phyloP scores from a whole-genome alignment of 92 coral and sea anemone genomes.

The Muricea muricata region DNA sequence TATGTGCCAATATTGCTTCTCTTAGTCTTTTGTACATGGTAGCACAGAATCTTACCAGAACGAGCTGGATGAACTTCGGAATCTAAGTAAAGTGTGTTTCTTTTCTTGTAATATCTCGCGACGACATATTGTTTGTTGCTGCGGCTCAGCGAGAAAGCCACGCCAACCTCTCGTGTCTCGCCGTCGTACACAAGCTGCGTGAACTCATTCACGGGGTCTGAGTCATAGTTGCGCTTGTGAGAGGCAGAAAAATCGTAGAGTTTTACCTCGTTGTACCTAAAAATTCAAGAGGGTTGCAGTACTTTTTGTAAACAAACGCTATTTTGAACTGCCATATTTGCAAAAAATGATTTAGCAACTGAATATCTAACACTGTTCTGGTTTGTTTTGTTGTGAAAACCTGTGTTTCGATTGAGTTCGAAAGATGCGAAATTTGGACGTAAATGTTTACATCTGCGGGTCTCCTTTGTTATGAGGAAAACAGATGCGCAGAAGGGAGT shows the following conservation, averaged over 20 bases:
- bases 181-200: slow-evolving; percentile 45
- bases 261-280: slow-evolving; percentile 43
- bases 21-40: background rate
- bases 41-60: slow-evolving; percentile 15
- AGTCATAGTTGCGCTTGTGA: slow-evolving; percentile 37
- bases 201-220: slow-evolving; percentile 33
- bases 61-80: slow-evolving; percentile 38
- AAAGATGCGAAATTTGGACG: no score
- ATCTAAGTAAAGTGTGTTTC: slow-evolving; percentile 10
- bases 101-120: slow-evolving; percentile 36
- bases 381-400: no score
- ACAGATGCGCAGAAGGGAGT: no score
- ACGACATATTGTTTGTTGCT: slow-evolving; percentile 43
- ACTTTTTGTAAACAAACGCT: no score
- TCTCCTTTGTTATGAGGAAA: no score
- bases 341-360: no score
- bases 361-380: no score
- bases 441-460: no score
- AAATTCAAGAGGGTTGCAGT: background rate
- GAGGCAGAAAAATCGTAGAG: slow-evolving; percentile 38
- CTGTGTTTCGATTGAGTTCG: no score
- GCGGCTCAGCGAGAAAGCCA: slow-evolving; percentile 31
- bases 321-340: no score
- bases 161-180: slow-evolving; percentile 43
- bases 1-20: background rate